Evolutionary conservation across 2,888 invertebrate genomes (phyloP), one percentile per base, ranked within the genome.

Genomic region (Drosophila dives): DNA sequence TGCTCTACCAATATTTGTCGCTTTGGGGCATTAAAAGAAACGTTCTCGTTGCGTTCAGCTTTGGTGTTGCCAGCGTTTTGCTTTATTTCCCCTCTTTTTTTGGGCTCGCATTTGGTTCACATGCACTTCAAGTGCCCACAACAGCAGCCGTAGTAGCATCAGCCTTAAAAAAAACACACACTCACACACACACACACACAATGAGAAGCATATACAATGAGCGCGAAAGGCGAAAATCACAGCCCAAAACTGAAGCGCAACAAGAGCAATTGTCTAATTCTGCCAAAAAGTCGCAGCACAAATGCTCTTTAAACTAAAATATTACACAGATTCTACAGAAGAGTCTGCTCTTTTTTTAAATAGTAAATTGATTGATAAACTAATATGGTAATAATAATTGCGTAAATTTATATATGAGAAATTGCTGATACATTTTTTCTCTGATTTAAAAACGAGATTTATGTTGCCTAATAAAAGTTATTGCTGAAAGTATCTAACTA

Each of bases 11-110:
- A 86, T 86, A 86, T 86, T 86, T 86, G 90, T 86, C 90, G 90
- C 86, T 86, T 90, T 90, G 51, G 86, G 86, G 90, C 79, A 86
- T 86, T 86, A 90, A 88, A 90, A 90, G 90, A 88, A 90, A 86
- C 90, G 89, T 86, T 81, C 83, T 73, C 84, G 81, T 84, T 85
- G 85, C 84, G 72, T 75, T 79, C 76, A 75, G 75, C 68, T 77
- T 70, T 81, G 77, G 77, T 73, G 51, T 67, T 83, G 69, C 59
- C 64, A 48, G 66, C 20, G 50, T 45, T 80, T 83, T 71, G 42
- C 50, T 56, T 48, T 54, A 38, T 53, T 40, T 17, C 33, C 72
- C 65, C 60, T 12, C 12, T n/a, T 4, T 79, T 62, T 66, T 77
- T 65, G 53, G 66, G 33, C 77, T 40, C 48, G 59, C 69, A 70